phyloP scores from a whole-genome alignment of 2,113 vertebrate species.

The Bothrops jararaca region DNA sequence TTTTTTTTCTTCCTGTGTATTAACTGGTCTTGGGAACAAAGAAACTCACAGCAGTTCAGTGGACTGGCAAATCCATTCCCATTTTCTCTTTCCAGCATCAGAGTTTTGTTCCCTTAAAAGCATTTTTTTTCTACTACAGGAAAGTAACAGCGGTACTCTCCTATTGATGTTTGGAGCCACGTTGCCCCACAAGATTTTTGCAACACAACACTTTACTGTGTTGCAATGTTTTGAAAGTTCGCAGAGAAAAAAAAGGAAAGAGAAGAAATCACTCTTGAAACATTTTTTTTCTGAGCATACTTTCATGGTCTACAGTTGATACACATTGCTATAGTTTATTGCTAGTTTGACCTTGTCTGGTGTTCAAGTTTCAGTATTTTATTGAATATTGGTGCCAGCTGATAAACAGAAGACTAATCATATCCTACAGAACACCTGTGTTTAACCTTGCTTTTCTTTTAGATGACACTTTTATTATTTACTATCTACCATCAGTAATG shows the following conservation, averaged over 20 bases:
- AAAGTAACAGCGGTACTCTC: neutral
- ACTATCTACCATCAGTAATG: conserved; percentile 20
- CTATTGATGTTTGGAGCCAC: neutral
- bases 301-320: neutral
- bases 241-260: neutral
- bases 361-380: neutral
- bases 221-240: neutral
- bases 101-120: neutral
- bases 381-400: conserved; percentile 17
- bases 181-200: neutral
- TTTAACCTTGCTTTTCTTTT: conserved; percentile 23
- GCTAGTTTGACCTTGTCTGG: conserved; percentile 8
- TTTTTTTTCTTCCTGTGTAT: neutral
- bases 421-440: conserved; percentile 8
- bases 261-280: neutral
- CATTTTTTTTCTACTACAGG: neutral
- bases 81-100: neutral
- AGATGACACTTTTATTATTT: conserved; percentile 26
- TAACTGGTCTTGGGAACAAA: neutral
- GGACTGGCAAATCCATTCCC: neutral
- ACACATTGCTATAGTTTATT: neutral
- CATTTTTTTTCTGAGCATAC: neutral
- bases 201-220: neutral
- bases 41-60: neutral
- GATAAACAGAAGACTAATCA: conserved; percentile 19